These are phyloP conservation scores for Leptatherina wallacei DNA, from an alignment of 2,797 vertebrate genomes.

Conservation along the genomic window DNA sequence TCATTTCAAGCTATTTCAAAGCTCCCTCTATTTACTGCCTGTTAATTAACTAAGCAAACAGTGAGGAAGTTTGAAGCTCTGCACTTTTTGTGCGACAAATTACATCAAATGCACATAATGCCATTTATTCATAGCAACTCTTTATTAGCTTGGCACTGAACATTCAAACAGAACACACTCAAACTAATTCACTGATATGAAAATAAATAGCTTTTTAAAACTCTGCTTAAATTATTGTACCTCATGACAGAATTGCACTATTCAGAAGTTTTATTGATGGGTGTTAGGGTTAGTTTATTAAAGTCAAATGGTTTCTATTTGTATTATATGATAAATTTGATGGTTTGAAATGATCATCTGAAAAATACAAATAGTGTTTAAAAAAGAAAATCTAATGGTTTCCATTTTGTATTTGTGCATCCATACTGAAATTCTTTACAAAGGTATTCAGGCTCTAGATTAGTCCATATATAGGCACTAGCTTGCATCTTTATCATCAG, in stretches of 20 bases:
- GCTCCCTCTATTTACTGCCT: slow-evolving; percentile 69
- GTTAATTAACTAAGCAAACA: slow-evolving; percentile 77
- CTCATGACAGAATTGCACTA: slow-evolving; percentile 19
- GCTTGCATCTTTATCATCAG: slow-evolving; percentile 78
- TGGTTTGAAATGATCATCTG: no score
- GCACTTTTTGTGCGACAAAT: slow-evolving; percentile 64
- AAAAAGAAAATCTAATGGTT: slow-evolving; percentile 7
- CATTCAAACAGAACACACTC: slow-evolving; percentile 66
- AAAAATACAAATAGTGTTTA: no score
- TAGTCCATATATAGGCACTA: slow-evolving; percentile 77
- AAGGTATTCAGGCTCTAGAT: slow-evolving; percentile 57
- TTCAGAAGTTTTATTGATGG: slow-evolving; percentile 25
- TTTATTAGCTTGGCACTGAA: slow-evolving; percentile 61
- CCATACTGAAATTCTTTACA: slow-evolving; percentile 41
- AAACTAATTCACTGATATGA: slow-evolving; percentile 60
- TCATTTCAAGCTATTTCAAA: slow-evolving; percentile 75
- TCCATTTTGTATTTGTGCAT: slow-evolving; percentile 42
- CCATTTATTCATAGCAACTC: slow-evolving; percentile 67
- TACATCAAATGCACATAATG: slow-evolving; percentile 68
- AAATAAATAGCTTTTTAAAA: slow-evolving; percentile 59
- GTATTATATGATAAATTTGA: slow-evolving; percentile 1
- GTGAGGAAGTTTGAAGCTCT: slow-evolving; percentile 67
- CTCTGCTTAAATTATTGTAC: slow-evolving; percentile 42
- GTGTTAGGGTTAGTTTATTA: slow-evolving; percentile 18
- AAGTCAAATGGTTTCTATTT: slow-evolving; percentile 32